Base-by-base conservation (phyloP, 2,797 vertebrate genomes). In the Sciaenops ocellatus region DNA sequence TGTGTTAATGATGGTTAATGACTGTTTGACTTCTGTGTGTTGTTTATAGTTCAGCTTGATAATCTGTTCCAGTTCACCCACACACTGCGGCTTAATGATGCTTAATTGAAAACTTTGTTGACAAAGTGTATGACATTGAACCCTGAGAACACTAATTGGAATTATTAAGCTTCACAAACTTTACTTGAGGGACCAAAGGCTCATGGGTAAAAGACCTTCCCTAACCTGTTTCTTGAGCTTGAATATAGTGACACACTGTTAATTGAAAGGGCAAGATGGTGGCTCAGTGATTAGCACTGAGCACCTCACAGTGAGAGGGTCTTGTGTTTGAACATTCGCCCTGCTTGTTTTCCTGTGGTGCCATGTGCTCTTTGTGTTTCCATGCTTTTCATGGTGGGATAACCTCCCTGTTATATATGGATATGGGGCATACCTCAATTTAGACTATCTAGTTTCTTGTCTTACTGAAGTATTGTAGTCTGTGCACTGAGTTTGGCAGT, bases 81-180 rank as follows among this genome's bases (percentile, higher is more conserved):
- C 90, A 85, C 87, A 77, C 76, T 82, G 86, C 47, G 72, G 69
- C 75, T 87, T 93, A 92, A 90, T 92, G 90, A 89, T 54, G 78
- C 80, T 80, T 92, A 92, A 93, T 91, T 91, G 84, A 90, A 93
- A 92, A 90, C 87, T 91, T 90, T 90, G 90, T 90, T 85, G 85
- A 91, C 87, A 87, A 83, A 88, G 72, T 86, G 78, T 83, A 67
- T 85, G 85, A 87, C 84, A 89, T 85, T 89, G 87, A 89, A 85
- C 78, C 77, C 77, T 61, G 34, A 63, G 50, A 83, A 76, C 5
- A 18, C 77, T 89, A 90, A 93, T 85, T 91, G 73, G 70, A 79
- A 82, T 87, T 83, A 92, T 89, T 76, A 78, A 48, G 79, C 78
- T 82, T 69, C 30, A 42, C 68, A 80, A 90, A 92, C 83, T 90